Conservation (phyloP, 2,113 vertebrate species). For the Cyprinodon tularosa region DNA sequence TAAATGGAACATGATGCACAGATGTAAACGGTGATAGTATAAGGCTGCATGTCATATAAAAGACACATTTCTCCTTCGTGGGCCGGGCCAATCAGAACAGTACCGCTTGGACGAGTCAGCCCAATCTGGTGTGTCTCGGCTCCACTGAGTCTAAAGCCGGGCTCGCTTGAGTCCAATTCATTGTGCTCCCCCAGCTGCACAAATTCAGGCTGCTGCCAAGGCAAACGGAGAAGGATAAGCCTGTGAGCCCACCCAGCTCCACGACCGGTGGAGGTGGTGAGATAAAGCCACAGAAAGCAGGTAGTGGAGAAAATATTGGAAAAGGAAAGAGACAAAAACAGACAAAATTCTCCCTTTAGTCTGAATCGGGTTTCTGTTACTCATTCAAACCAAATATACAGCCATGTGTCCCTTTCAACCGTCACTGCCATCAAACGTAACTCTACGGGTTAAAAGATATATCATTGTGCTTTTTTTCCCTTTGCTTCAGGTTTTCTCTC, state of each 20-base stretch:
- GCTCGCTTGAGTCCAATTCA: slow-evolving; percentile 61
- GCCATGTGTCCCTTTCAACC: not conserved
- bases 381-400: not conserved
- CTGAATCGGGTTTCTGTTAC: not conserved
- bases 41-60: slow-evolving; percentile 47
- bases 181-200: slow-evolving; percentile 61
- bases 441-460: slow-evolving; percentile 29
- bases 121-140: slow-evolving; percentile 62
- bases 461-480: slow-evolving; percentile 32
- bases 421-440: not conserved
- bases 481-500: slow-evolving; percentile 45
- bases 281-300: slow-evolving; percentile 37
- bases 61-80: slow-evolving; percentile 56
- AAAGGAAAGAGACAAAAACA: not conserved
- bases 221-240: slow-evolving; percentile 52
- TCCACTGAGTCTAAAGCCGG: slow-evolving; percentile 46
- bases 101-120: slow-evolving; percentile 53
- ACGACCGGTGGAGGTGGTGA: slow-evolving; percentile 41
- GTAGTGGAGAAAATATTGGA: slow-evolving; percentile 45
- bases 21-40: slow-evolving; percentile 34
- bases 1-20: slow-evolving; percentile 55
- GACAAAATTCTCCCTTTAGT: not conserved
- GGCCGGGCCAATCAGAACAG: slow-evolving; percentile 63
- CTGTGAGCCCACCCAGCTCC: slow-evolving; percentile 34
- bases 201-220: slow-evolving; percentile 45